Base-by-base conservation (phyloP, 2,113 vertebrate genomes). In the Pterocles burchelli region DNA sequence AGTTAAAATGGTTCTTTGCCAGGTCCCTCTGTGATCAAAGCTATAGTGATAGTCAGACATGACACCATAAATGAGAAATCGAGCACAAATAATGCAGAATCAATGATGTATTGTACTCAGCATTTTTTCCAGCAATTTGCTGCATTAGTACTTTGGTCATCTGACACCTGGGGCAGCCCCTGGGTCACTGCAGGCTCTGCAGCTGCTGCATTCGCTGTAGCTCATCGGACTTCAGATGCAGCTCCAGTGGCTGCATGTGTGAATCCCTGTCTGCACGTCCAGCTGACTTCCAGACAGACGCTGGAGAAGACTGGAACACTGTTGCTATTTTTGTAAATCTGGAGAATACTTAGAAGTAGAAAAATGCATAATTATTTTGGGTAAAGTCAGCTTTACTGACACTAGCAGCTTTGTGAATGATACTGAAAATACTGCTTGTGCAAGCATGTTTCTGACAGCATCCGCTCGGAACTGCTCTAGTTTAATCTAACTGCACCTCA, bases 1-100 rank as follows among this genome's bases (percentile, higher is more conserved):
- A 67, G 63, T 41, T 45, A 34, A 45, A 82, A 38, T 1, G 7
- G 62, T 81, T 55, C 80, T 86, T 70, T 93, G 95, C 92, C 93
- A 90, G 88, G 62, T 49, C 45, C 22, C 33, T 87, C 77, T 58
- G 0, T 25, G 90, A 93, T 87, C 90, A 92, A 78, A 95, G 90
- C 63, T 45, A 2, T 1, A 74, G 63, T 2, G 1, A 51, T 18
- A 94, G 55, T 62, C 95, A 96, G 96, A 94, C 96, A 79, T 85
- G 92, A 95, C 92, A 95, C 83, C 83, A 92, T 73, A 79, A 82
- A 92, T 38, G 80, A 94, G 95, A 95, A 96, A 95, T 89, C 95
- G 28, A 84, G 80, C 36, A 79, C 88, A 79, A 92, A 65, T 34
- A 89, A 46, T 59, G 38, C 68, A 46, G 76, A 90, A 72, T 80